Percentiles rank a stretch among this genome's conserved stretches.
These are phyloP conservation scores for Drosophila tanythrix DNA, from an alignment of 2,888 invertebrate species.

Conservation along the genomic window DNA sequence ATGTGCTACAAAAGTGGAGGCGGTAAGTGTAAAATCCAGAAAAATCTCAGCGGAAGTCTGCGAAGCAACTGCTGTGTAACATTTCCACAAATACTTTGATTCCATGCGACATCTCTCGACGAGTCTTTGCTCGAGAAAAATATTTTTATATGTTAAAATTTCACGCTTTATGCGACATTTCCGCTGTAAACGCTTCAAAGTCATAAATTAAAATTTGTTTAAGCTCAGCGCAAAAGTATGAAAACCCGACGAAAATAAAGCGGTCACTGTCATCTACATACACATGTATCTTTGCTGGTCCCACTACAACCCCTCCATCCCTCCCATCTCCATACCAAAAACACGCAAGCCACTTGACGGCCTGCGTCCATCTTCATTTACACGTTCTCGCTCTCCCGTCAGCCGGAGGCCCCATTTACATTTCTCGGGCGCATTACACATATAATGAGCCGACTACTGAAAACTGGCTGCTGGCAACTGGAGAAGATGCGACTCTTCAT, in stretches of 20 bases:
- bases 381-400: constrained; percentile 46
- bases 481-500: constrained; percentile 8
- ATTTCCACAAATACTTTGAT: constrained; percentile 59
- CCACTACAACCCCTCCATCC: not conserved
- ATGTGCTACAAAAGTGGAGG: constrained; percentile 96
- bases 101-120: constrained; percentile 37
- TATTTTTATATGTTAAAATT: constrained; percentile 44
- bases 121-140: constrained; percentile 41
- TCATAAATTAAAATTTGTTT: constrained; percentile 79
- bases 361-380: constrained; percentile 76
- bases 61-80: not conserved
- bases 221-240: constrained; percentile 53
- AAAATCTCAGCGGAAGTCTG: constrained; percentile 18
- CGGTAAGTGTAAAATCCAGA: constrained; percentile 87
- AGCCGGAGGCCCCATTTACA: constrained; percentile 43
- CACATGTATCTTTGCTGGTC: constrained; percentile 19
- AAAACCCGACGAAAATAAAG: constrained; percentile 62
- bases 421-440: constrained; percentile 45
- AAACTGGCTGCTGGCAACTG: constrained; percentile 14
- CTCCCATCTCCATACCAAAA: not conserved
- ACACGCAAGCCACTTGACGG: constrained; percentile 67
- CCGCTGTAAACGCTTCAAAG: constrained; percentile 67
- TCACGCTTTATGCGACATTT: constrained; percentile 79
- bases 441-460: constrained; percentile 54
- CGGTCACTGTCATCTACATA: constrained; percentile 72